Base-by-base conservation (phyloP, 2,797 vertebrate species). In the Acrossocheilus fasciatus region DNA sequence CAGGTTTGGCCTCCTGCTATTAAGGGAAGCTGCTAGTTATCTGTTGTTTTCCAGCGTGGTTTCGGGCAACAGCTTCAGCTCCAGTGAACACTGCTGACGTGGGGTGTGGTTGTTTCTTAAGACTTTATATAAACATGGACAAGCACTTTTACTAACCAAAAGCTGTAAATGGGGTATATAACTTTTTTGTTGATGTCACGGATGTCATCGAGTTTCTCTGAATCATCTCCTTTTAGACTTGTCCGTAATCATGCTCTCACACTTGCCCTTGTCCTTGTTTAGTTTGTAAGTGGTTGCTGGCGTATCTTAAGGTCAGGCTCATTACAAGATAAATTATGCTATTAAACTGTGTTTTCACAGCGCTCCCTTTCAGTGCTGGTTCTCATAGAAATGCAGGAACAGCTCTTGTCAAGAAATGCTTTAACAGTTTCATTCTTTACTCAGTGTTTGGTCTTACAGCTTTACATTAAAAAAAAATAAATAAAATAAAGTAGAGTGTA, bases 21-120 rank as follows among this genome's bases (percentile, higher is more conserved):
- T 84, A 70, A 89, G 90, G 88, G 57, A 89, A 91, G 89, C 72
- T 78, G 78, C 70, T 83, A 81, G 83, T 90, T 87, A 88, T 87
- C 88, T 90, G 89, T 87, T 91, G 90, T 89, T 81, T 92, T 91
- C 86, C 89, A 81, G 80, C 82, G 89, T 84, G 86, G 81, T 36
- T 79, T 87, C 64, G 45, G n/a, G 47, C 83, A 52, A 43, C 62
- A 84, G 79, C 86, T 68, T 43, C 76, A 41, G 70, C 23, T 69
- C 75, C 86, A 70, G 39, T 23, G 50, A 80, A 70, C 41, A 34
- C 84, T 69, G 43, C 78, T 66, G 82, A 84, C 81, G 59, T 77
- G 30, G 70, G 64, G 86, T 84, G 83, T 69, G 69, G 82, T 83
- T 88, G 59, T 52, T 47, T 84, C 62, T 64, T 77, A 54, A 70